These are phyloP conservation scores for Octodonta nipae DNA, from an alignment of 2,888 invertebrate genomes.

Conservation along the genomic window DNA sequence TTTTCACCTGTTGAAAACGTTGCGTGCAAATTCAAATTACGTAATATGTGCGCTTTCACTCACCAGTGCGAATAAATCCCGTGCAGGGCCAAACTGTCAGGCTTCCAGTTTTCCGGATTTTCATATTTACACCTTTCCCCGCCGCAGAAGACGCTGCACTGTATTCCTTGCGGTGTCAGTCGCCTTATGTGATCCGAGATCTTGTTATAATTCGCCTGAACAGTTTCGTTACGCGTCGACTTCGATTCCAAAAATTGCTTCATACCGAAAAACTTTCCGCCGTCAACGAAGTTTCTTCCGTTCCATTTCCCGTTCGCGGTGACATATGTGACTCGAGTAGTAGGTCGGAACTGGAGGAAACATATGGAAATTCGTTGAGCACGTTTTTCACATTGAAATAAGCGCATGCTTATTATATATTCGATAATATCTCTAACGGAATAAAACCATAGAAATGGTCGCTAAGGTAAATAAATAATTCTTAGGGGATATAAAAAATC, in stretches of 20 bases:
- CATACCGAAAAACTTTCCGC: constrained; percentile 14
- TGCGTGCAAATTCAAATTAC: no score
- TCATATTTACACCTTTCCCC: constrained; percentile 74
- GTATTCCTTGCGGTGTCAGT: constrained; percentile 53
- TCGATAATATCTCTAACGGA: constrained; percentile 25
- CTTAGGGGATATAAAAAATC: constrained; percentile 9
- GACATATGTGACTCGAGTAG: constrained; percentile 3
- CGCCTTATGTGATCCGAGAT: constrained; percentile 45
- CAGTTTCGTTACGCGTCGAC: constrained; percentile 21
- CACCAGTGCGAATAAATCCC: constrained; percentile 79
- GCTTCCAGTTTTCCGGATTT: constrained; percentile 46
- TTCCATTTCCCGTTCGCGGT: constrained; percentile 6
- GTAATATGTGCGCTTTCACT: no score
- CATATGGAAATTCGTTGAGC: no score
- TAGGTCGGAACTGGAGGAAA: neutral
- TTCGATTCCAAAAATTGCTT: constrained; percentile 21
- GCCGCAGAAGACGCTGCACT: constrained; percentile 75
- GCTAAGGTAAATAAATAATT: constrained; percentile 21
- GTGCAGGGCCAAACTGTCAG: constrained; percentile 53
- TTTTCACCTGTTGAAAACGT: no score
- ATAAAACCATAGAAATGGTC: constrained; percentile 16
- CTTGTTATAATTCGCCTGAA: constrained; percentile 38
- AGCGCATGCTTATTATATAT: constrained; percentile 29
- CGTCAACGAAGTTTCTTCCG: constrained; percentile 8
- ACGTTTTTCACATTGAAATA: constrained; percentile 16